A percentile compares a stretch with the other conserved stretches of the same genome.
Conservation (phyloP, 2,113 vertebrate genomes). For the Periophthalmodon schlosseri region DNA sequence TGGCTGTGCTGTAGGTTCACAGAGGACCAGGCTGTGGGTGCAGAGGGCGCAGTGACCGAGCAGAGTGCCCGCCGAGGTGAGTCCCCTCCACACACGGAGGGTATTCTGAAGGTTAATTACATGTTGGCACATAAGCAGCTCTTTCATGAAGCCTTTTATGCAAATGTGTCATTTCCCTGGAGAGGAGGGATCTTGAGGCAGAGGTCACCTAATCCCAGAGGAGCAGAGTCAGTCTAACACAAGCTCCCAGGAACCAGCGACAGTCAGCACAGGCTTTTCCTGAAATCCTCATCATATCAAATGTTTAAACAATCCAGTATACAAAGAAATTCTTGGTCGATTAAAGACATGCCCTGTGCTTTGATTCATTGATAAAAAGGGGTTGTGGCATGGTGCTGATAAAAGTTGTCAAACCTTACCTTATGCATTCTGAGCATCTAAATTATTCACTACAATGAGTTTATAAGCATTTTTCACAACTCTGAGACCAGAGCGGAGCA, state of each 20-base stretch:
- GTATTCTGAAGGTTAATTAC: not conserved
- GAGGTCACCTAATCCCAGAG: not conserved
- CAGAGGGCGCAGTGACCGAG: slow-evolving; percentile 63
- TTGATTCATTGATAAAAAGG: too few relatives aligned
- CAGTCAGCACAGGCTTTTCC: not conserved
- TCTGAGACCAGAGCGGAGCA: too few relatives aligned
- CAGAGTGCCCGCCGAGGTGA: slow-evolving; percentile 75
- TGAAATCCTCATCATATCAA: too few relatives aligned
- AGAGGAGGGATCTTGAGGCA: not conserved
- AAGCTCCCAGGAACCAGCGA: not conserved
- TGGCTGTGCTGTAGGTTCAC: slow-evolving; percentile 81
- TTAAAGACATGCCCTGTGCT: too few relatives aligned
- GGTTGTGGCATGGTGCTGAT: too few relatives aligned
- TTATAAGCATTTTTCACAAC: too few relatives aligned
- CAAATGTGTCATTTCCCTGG: slow-evolving; percentile 24
- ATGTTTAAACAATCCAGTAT: too few relatives aligned
- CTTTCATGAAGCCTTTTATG: slow-evolving; percentile 54
- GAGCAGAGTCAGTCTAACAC: not conserved
- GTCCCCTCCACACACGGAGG: slow-evolving; percentile 6
- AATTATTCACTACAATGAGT: too few relatives aligned
- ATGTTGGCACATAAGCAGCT: not conserved
- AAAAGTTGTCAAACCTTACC: too few relatives aligned
- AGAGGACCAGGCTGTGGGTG: slow-evolving; percentile 69
- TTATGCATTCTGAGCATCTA: too few relatives aligned
- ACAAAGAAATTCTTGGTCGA: too few relatives aligned